Base-by-base conservation (phyloP, 1,140 invertebrate genomes). In the Delia radicum region DNA sequence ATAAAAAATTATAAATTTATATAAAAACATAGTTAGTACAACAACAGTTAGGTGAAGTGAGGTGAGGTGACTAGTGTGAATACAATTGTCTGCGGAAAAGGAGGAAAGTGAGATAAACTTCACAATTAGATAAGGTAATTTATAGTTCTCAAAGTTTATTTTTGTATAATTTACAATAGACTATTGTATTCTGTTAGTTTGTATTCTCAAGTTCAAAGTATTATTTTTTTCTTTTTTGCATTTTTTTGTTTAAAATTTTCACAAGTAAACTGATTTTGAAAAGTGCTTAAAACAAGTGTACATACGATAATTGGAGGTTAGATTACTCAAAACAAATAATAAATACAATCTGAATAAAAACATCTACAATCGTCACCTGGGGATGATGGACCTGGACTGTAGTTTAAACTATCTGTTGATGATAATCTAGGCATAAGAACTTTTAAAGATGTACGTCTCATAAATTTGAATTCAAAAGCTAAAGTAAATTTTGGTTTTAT, bases 361-460 rank as follows among this genome's bases (percentile, higher is more conserved):
- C 62, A 67, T 48, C n/a, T 46, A 76, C 31, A 76, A 63, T 61
- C 24, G 65, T 76, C 76, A 89, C 88, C 88, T 87, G 88, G 88
- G 80, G 87, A 88, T 80, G 86, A 85, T 78, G 88, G 87, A 81
- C 86, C 85, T 76, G 88, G 88, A 80, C 88, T 89, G 81, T 88
- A 88, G 81, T 83, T 88, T 77, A 89, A 84, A 78, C 88, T 89
- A 80, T 89, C 88, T 79, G 81, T 87, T 75, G 88, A 89, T 73
- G 87, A 87, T 76, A 88, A 83, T 86, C 88, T 89, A 74, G 87
- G 86, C 78, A 88, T 79, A 42, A 88, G 84, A 71, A 86, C 81
- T 81, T 85, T 84, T 61, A 85, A 80, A 76, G 85, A 86, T 77
- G 84, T 81, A 79, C 81, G 83, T 77, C 85, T 79, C 79, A 82